phyloP scores from a whole-genome alignment of 2,797 vertebrate genomes.

The Lithobates pipiens region DNA sequence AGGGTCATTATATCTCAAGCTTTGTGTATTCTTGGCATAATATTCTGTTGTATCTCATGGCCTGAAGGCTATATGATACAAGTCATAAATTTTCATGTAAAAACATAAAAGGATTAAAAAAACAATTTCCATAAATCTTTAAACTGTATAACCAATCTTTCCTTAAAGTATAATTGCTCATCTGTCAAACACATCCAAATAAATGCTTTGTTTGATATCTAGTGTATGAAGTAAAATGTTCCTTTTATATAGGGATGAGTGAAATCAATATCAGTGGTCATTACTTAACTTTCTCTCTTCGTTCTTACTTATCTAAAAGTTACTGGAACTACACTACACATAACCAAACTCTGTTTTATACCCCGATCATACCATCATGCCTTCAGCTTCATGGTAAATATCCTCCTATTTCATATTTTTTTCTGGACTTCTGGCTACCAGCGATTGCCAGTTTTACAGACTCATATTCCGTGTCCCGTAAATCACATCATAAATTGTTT shows the following conservation, averaged over 20 bases:
- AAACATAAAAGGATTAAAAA: not conserved
- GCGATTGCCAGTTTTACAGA: not conserved
- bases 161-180: not conserved
- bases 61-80: not conserved
- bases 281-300: not conserved
- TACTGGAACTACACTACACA: not conserved
- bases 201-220: not conserved
- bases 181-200: not conserved
- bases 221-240: not conserved
- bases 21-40: constrained; percentile 12
- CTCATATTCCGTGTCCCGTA: not conserved
- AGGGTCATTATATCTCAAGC: constrained; percentile 3
- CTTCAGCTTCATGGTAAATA: not conserved
- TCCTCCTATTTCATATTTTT: not conserved
- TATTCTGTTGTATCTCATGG: not conserved
- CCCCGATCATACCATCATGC: not conserved
- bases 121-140: not conserved
- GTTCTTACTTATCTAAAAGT: not conserved
- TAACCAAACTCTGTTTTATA: not conserved
- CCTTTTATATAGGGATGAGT: not conserved
- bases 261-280: not conserved
- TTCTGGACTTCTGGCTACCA: too few relatives aligned
- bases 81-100: not conserved
- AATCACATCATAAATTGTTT: not conserved
- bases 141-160: not conserved